Base-by-base conservation (phyloP, 2,113 vertebrate species). In the Motacilla alba region DNA sequence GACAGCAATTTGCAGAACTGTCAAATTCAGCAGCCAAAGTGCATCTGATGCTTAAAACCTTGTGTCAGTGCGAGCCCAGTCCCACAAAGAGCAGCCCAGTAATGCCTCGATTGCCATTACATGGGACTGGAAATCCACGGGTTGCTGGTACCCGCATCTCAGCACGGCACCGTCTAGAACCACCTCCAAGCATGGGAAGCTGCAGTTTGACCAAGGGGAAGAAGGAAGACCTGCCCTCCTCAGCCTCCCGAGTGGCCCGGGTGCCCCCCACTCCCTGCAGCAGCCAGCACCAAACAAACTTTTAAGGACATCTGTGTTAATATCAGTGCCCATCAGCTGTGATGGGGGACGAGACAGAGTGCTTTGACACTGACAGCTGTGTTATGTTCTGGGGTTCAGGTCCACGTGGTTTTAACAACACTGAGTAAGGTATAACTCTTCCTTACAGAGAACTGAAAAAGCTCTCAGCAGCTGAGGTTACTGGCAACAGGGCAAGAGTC, bases 1-100 rank as follows among this genome's bases (percentile, higher is more conserved):
- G 96, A 97, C 79, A 92, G 88, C 78, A 97, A 97, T 96, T 90
- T 97, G 95, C 81, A 95, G 90, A 94, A 96, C 74, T 91, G 94
- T 96, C 97, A 94, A 89, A 97, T 90, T 89, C 92, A 87, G 91
- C 78, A 89, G 68, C 59, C 75, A 88, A 94, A 73, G 74, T 35
- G 69, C 68, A 91, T 81, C 46, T 79, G 58, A 78, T 50, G 86
- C 79, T 87, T 83, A 89, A 96, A 96, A 85, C 77, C 56, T 43
- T 18, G 46, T 50, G 89, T 64, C 62, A 77, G 11, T 0, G 9
- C 2, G 1, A 72, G 89, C 19, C 16, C 60, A 52, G 69, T 63
- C 84, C 70, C 73, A 55, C 47, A 59, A 93, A 83, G 0, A 30
- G 64, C 83, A 83, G 67, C 49, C 49, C 66, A 66, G 85, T 50